Base-by-base conservation (phyloP, 2,113 vertebrate species). In the Zosterops lateralis region DNA sequence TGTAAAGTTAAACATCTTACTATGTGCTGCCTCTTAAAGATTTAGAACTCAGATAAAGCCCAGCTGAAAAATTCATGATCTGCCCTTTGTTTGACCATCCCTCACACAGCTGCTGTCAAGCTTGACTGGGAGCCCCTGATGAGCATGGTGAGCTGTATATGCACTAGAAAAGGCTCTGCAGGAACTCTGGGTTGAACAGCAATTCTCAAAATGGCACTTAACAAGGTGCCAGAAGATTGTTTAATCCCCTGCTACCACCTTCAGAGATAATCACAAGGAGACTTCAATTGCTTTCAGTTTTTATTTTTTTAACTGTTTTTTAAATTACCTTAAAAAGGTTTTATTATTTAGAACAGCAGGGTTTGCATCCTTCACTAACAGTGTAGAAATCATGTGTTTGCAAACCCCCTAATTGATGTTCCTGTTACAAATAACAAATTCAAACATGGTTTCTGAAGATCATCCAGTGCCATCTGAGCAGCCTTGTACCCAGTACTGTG, bases 21-120 rank as follows among this genome's bases (percentile, higher is more conserved):
- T 81, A 8, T n/a, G 40, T 38, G 58, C 22, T 61, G 31, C 16
- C 47, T 76, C 57, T 89, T 71, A 87, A 88, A 90, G 64, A 96
- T 77, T 92, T n/a, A 95, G 62, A 68, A 78, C 28, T 61, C 4
- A 16, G 68, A 74, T 65, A 71, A 91, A 90, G 53, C n/a, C 86
- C 57, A 72, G 17, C 29, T 92, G 78, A 90, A 94, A 91, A 95
- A 82, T 82, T 88, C 19, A 95, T 82, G 40, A 57, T 72, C 51
- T 72, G 75, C 78, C 29, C 60, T 91, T 72, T 26, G 10, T 92
- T 65, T 83, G 85, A 92, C 92, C 81, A 81, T 36, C 45, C n/a
- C 73, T 91, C 75, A 38, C 57, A 53, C 44, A 87, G 90, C 36
- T 92, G 75, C 54, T 76, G 42, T 53, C 50, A 42, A 10, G 22